A percentile compares a stretch with the other conserved stretches of the same genome.
Conservation (phyloP, 2,113 vertebrate genomes). For the Poicephalus meyeri region DNA sequence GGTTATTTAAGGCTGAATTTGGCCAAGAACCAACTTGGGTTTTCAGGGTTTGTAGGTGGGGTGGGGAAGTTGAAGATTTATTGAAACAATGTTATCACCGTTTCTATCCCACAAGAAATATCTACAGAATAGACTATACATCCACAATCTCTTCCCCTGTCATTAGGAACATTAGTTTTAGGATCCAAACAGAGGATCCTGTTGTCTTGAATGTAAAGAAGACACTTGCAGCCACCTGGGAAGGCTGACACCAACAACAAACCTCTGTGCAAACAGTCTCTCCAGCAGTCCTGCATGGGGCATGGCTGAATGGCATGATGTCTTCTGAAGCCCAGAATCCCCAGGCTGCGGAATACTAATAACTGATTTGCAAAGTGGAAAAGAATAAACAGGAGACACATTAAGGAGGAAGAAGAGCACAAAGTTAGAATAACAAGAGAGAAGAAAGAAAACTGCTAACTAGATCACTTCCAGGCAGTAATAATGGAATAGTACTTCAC, state of each 20-base stretch:
- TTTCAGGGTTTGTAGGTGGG: neutral
- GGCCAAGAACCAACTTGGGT: neutral
- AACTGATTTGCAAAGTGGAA: neutral
- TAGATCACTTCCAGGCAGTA: neutral
- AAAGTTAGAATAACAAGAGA: neutral
- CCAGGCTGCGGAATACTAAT: neutral
- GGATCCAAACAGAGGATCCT: neutral
- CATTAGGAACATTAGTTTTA: neutral
- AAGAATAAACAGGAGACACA: neutral
- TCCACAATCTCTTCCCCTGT: neutral
- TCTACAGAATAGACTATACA: neutral
- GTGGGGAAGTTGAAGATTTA: neutral
- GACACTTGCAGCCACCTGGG: accelerated
- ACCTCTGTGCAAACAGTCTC: accelerated
- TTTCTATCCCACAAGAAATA: neutral
- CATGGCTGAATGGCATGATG: accelerated
- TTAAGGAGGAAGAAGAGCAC: neutral
- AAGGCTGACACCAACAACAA: neutral
- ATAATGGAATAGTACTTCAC: neutral
- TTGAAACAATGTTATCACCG: neutral
- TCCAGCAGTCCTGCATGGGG: neutral
- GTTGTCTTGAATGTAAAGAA: neutral
- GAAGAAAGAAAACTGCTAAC: neutral
- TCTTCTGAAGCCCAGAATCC: accelerated
- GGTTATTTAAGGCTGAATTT: neutral